Evolutionary conservation across 2,797 vertebrate genomes (phyloP).

Genomic region (Mormyrops boulengeri): DNA sequence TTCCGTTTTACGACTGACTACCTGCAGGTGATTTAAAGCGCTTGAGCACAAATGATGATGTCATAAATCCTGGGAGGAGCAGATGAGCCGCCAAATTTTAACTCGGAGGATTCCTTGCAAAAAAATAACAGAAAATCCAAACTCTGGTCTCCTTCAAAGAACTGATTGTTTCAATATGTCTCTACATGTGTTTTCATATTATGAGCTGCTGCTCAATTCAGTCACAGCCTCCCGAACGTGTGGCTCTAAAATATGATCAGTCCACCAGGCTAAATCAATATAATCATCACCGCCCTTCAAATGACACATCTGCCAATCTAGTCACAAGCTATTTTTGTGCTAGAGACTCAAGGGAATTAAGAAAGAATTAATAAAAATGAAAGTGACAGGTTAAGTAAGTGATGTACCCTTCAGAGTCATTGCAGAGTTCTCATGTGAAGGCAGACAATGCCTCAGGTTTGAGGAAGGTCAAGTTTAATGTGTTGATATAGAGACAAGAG

Average conservation of each 20-base stretch:
- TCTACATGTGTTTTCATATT: conserved; percentile 34
- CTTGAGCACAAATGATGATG: conserved; percentile 46
- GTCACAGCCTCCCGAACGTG: background rate
- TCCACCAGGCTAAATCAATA: background rate
- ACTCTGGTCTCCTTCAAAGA: conserved; percentile 18
- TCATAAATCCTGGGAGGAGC: conserved; percentile 54
- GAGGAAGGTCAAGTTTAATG: background rate
- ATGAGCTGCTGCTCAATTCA: background rate
- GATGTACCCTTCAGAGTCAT: background rate
- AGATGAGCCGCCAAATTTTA: conserved; percentile 51
- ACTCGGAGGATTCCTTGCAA: conserved; percentile 35
- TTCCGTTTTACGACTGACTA: conserved; percentile 50
- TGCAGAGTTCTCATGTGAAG: background rate
- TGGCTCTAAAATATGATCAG: background rate
- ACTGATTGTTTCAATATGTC: conserved; percentile 64
- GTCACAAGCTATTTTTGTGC: background rate
- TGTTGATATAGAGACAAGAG: background rate
- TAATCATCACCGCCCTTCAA: background rate
- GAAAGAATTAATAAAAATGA: background rate
- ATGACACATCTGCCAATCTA: background rate
- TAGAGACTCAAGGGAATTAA: background rate
- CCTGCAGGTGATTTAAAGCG: conserved; percentile 64
- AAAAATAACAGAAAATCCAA: conserved; percentile 22
- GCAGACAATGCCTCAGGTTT: background rate
- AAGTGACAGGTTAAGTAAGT: background rate